Percentiles rank a stretch among this genome's conserved stretches.
Evolutionary conservation across 2,797 vertebrate genomes (phyloP).

Genomic region (Dendrocincla fuliginosa): DNA sequence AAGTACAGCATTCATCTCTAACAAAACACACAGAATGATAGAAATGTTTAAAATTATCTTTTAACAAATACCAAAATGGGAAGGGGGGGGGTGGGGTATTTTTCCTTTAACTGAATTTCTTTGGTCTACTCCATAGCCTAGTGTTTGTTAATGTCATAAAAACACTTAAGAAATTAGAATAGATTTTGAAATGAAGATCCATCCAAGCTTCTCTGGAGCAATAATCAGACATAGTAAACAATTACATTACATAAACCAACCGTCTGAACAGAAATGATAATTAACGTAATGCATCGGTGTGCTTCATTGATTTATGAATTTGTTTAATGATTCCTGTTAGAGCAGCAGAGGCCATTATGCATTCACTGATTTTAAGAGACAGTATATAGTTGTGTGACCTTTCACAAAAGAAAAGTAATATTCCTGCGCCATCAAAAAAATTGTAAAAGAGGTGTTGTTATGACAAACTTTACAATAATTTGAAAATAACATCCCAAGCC

Average conservation of each 20-base stretch:
- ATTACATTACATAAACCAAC: constrained; percentile 89
- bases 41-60: neutral
- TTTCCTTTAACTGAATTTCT: constrained; percentile 4
- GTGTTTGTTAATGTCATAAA: neutral
- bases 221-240: constrained; percentile 78
- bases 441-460: neutral
- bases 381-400: constrained; percentile 64
- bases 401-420: constrained; percentile 57
- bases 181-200: constrained; percentile 51
- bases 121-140: neutral
- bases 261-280: constrained; percentile 88
- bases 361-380: constrained; percentile 74
- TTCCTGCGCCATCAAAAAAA: constrained; percentile 44
- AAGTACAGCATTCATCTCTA: neutral
- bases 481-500: constrained; percentile 39
- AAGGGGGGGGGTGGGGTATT: neutral
- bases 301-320: constrained; percentile 92
- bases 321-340: constrained; percentile 81
- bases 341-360: constrained; percentile 73
- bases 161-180: constrained; percentile 25
- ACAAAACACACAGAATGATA: neutral
- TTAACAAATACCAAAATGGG: neutral
- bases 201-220: constrained; percentile 38
- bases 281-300: constrained; percentile 90
- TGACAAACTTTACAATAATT: constrained; percentile 29